Evolutionary conservation across 2,797 vertebrate genomes (phyloP), one percentile per base, ranked within the genome.

Genomic region (Linurgus olivaceus): DNA sequence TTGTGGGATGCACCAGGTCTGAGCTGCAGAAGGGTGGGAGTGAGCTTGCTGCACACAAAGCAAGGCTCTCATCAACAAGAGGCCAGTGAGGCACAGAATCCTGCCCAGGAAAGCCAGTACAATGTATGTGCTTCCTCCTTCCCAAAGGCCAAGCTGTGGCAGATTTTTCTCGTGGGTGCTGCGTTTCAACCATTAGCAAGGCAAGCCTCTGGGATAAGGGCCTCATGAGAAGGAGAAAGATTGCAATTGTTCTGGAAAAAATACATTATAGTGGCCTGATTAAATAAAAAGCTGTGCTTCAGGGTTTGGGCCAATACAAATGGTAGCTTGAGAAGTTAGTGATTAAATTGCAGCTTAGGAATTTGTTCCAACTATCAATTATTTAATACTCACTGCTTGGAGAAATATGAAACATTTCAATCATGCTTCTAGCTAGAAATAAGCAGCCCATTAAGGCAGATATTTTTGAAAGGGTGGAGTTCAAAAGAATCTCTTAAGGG

Each of bases 331-430:
- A 94, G 79, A 88, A 65, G 70, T 70, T 38, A 58, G 42, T 33
- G 58, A 91, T 83, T 91, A 95, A 96, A 80, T 31, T 89, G 66
- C 59, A 79, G 44, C 31, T 74, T 78, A 79, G 55, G 74, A 95
- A 96, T 93, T 85, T 74, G 33, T 86, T 95, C 66, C 54, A 68
- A 11, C 37, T 68, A 81, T 78, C 72, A 94, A 76, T 95, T 95
- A 94, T 92, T 96, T 94, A 85, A 84, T 93, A 47, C 15, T 92
- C 54, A 67, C 63, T 82, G 72, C 50, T 77, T 84, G 72, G 72
- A 91, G 35, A 88, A 92, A 82, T 86, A 90, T 29, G 45, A 93
- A 95, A 74, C 37, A 78, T 89, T 92, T 95, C 73, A 90, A 70
- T 90, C 66, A 59, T 75, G n/a, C 44, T 88, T 85, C 86, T 84